Evolutionary conservation across 2,113 vertebrate species (phyloP).

Genomic region (Microcebus griseorufus): DNA sequence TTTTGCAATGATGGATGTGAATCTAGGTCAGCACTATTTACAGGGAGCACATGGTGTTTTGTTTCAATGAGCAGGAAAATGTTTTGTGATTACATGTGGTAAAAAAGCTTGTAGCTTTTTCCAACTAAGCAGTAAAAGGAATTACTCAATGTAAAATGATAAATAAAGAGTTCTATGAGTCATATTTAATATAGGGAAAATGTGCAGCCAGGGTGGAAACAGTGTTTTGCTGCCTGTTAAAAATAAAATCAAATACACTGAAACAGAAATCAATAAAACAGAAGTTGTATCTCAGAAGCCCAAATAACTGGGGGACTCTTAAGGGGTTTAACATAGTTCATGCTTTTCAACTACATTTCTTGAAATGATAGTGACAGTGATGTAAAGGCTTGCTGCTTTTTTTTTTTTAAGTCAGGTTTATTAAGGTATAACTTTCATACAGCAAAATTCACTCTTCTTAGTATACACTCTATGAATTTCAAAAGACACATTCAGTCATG

Average conservation of each 20-base stretch:
- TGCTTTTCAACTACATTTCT: background rate
- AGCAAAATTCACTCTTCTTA: background rate
- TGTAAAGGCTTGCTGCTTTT: background rate
- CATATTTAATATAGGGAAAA: slow-evolving; percentile 50
- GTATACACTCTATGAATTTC: background rate
- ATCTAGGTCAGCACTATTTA: slow-evolving; percentile 65
- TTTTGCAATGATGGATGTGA: slow-evolving; percentile 8
- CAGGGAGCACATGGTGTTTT: slow-evolving; percentile 68
- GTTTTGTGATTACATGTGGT: slow-evolving; percentile 66
- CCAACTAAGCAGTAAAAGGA: slow-evolving; percentile 62
- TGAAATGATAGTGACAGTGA: background rate
- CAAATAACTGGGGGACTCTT: background rate
- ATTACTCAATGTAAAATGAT: slow-evolving; percentile 62
- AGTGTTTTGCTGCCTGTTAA: background rate
- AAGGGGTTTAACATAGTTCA: background rate
- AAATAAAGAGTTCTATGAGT: slow-evolving; percentile 61
- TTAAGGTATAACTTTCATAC: background rate
- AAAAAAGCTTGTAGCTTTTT: slow-evolving; percentile 56
- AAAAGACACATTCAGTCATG: background rate
- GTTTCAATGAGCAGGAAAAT: slow-evolving; percentile 70
- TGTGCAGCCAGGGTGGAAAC: slow-evolving; percentile 25
- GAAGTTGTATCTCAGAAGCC: background rate
- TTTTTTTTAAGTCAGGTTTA: slow-evolving; percentile 5
- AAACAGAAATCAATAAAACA: background rate
- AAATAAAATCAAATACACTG: background rate